phyloP scores from a whole-genome alignment of 2,797 vertebrate species.

The Sus cebifrons region DNA sequence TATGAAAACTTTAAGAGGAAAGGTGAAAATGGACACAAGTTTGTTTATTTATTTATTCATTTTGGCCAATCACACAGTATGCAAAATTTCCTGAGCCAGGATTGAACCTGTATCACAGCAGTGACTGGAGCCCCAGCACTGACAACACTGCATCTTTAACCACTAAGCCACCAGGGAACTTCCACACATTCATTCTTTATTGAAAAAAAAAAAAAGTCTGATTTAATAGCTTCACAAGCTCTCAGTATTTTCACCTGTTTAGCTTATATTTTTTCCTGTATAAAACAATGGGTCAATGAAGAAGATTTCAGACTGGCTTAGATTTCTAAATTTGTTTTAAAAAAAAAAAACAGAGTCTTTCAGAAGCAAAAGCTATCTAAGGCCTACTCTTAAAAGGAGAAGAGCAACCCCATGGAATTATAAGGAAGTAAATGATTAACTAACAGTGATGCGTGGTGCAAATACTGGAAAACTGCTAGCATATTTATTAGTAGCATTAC shows the following conservation, averaged over 20 bases:
- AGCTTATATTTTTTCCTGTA: background rate
- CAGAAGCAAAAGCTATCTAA: background rate
- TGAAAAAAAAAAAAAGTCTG: background rate
- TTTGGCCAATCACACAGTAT: too few relatives aligned
- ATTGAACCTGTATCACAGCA: too few relatives aligned
- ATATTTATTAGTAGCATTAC: conserved; percentile 10
- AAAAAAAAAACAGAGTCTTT: background rate
- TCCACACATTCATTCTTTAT: background rate
- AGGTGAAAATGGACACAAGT: background rate
- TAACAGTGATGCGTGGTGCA: background rate
- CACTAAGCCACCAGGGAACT: too few relatives aligned
- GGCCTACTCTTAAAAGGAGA: background rate
- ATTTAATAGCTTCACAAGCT: background rate
- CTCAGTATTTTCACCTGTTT: background rate
- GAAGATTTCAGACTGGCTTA: background rate
- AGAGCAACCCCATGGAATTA: background rate
- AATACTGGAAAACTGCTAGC: background rate
- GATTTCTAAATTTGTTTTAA: background rate
- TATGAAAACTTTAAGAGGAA: background rate
- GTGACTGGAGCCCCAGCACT: too few relatives aligned
- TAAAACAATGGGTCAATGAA: background rate
- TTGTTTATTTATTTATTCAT: too few relatives aligned
- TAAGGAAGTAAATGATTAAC: conserved; percentile 6
- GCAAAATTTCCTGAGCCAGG: too few relatives aligned
- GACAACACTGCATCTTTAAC: too few relatives aligned